Evolutionary conservation across 2,888 invertebrate genomes (phyloP).

Genomic region (Tinea trinotella): DNA sequence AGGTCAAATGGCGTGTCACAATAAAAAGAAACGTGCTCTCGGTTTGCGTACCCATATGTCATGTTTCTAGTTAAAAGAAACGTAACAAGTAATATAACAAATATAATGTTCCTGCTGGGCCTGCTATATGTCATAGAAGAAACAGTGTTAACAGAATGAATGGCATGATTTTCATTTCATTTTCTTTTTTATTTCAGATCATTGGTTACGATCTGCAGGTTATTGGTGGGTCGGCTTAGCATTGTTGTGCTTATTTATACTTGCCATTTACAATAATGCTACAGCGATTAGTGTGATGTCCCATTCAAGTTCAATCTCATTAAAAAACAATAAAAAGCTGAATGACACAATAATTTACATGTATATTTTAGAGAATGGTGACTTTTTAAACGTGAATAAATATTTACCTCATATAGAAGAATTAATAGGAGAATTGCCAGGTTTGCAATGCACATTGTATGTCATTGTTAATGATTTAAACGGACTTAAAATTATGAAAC

Average conservation of each 20-base stretch:
- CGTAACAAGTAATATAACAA: no score
- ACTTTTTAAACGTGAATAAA: slow-evolving; percentile 36
- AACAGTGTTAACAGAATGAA: no score
- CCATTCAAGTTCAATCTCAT: slow-evolving; percentile 20
- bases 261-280: slow-evolving; percentile 49
- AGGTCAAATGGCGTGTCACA: no score
- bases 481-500: neutral
- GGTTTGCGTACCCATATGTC: no score
- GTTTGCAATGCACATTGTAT: slow-evolving; percentile 43
- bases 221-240: slow-evolving; percentile 56
- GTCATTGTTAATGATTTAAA: slow-evolving; percentile 45
- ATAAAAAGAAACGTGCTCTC: no score
- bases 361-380: slow-evolving; percentile 41
- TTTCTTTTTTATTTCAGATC: slow-evolving; percentile 39
- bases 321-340: slow-evolving; percentile 19
- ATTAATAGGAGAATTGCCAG: slow-evolving; percentile 38
- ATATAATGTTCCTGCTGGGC: no score
- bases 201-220: slow-evolving; percentile 45
- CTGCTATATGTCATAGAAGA: no score
- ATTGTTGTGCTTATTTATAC: slow-evolving; percentile 47
- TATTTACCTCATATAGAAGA: slow-evolving; percentile 44
- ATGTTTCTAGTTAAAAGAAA: no score
- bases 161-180: no score
- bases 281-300: slow-evolving; percentile 41
- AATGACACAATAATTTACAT: slow-evolving; percentile 38